Conservation (phyloP, 2,888 invertebrate species). For the Marronus borbonicus region DNA sequence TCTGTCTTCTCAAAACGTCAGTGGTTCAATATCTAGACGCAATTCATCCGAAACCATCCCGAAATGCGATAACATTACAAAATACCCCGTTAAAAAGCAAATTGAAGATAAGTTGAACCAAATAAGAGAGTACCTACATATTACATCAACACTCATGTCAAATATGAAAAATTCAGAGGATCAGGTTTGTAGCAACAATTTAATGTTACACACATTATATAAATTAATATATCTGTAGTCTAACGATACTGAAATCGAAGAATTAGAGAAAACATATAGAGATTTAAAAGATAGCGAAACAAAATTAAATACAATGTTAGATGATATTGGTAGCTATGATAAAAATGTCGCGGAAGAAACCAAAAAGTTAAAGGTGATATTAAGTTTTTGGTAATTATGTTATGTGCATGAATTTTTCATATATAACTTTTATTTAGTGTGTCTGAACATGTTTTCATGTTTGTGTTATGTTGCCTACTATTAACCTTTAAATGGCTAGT, state of each 20-base stretch:
- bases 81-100: conserved; percentile 78
- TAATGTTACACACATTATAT: conserved; percentile 9
- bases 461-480: neutral
- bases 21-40: conserved; percentile 66
- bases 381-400: neutral
- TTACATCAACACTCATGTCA: conserved; percentile 80
- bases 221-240: conserved; percentile 46
- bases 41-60: conserved; percentile 66
- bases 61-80: conserved; percentile 69
- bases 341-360: conserved; percentile 56
- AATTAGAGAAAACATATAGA: conserved; percentile 78
- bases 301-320: conserved; percentile 76
- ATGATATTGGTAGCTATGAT: conserved; percentile 61
- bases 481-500: neutral
- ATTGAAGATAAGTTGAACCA: conserved; percentile 81
- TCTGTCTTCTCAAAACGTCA: conserved; percentile 62
- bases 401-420: conserved; percentile 31
- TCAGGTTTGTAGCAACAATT: conserved; percentile 72
- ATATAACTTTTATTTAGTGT: too few relatives aligned
- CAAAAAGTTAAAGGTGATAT: conserved; percentile 50
- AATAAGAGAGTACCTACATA: conserved; percentile 81
- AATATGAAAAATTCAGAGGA: conserved; percentile 79
- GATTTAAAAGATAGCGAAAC: conserved; percentile 81
- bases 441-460: neutral
- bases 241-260: conserved; percentile 70